phyloP scores from a whole-genome alignment of 1,140 invertebrate genomes.

The Araneus ventricosus region DNA sequence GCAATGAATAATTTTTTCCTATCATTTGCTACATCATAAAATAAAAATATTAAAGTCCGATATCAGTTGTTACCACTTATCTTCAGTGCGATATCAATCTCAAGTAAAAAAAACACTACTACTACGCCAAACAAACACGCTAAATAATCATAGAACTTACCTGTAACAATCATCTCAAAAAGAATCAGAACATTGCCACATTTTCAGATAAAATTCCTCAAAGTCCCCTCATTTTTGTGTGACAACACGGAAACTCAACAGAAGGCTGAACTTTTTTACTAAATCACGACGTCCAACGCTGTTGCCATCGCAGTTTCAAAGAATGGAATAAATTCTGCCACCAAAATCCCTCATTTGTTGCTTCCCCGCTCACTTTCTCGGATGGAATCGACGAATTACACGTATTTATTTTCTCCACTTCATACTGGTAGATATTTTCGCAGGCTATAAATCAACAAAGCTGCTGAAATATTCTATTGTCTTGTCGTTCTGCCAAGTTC shows the following conservation, averaged over 20 bases:
- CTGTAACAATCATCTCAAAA: background rate
- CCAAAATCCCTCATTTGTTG: constrained; percentile 5
- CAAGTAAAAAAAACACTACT: no score
- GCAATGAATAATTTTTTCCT: no score
- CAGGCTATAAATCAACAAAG: constrained; percentile 36
- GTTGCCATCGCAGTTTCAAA: background rate
- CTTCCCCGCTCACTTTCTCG: background rate
- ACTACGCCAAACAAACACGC: background rate
- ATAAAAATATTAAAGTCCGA: no score
- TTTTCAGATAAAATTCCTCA: no score
- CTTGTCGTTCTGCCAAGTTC: constrained; percentile 11
- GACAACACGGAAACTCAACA: background rate
- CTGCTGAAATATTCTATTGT: constrained; percentile 39
- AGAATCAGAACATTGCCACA: background rate
- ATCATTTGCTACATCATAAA: no score
- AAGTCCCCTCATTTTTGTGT: background rate
- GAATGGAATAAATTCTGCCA: constrained; percentile 10
- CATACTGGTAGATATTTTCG: constrained; percentile 32
- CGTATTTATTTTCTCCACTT: constrained; percentile 35
- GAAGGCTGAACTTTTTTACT: background rate
- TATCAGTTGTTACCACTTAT: no score
- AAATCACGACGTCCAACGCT: background rate
- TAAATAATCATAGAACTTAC: no score
- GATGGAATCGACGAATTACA: background rate
- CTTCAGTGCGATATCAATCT: no score